These are phyloP conservation scores for Drosophila ustulata DNA, from an alignment of 2,888 invertebrate species.

Conservation along the genomic window DNA sequence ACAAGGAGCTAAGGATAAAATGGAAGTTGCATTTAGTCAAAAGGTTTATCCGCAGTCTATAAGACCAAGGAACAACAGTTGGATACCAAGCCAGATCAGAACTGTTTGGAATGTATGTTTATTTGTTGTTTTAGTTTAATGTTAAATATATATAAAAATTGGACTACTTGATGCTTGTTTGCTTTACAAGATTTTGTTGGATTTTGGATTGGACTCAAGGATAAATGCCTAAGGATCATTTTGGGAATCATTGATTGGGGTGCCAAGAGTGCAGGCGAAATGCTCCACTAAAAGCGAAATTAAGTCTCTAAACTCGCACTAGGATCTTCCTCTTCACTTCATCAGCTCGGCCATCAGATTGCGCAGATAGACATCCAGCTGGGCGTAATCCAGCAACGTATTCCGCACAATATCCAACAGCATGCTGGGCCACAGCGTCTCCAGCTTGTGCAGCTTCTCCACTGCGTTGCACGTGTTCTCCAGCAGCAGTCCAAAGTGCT, in stretches of 20 bases:
- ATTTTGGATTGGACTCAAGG: constrained; percentile 26
- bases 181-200: constrained; percentile 55
- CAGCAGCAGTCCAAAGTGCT: constrained; percentile 89
- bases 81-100: neutral
- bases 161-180: constrained; percentile 61
- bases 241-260: too few relatives aligned
- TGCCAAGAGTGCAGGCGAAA: constrained; percentile 29
- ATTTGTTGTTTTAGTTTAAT: constrained; percentile 55
- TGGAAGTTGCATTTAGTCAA: neutral
- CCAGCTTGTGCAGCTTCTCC: constrained; percentile 90
- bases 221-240: constrained; percentile 68
- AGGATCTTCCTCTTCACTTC: constrained; percentile 65
- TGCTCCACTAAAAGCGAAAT: constrained; percentile 61
- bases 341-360: constrained; percentile 84
- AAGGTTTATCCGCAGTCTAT: neutral
- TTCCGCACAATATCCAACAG: constrained; percentile 91
- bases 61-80: neutral
- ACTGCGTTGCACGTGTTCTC: constrained; percentile 91
- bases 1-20: too few relatives aligned
- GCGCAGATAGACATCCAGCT: constrained; percentile 92
- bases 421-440: constrained; percentile 91
- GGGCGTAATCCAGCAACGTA: constrained; percentile 91
- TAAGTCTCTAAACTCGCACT: constrained; percentile 32
- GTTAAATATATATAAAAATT: constrained; percentile 78
- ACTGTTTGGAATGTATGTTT: constrained; percentile 39